Evolutionary conservation across 2,797 vertebrate genomes (phyloP).

Genomic region (Hephaestus fuliginosus): DNA sequence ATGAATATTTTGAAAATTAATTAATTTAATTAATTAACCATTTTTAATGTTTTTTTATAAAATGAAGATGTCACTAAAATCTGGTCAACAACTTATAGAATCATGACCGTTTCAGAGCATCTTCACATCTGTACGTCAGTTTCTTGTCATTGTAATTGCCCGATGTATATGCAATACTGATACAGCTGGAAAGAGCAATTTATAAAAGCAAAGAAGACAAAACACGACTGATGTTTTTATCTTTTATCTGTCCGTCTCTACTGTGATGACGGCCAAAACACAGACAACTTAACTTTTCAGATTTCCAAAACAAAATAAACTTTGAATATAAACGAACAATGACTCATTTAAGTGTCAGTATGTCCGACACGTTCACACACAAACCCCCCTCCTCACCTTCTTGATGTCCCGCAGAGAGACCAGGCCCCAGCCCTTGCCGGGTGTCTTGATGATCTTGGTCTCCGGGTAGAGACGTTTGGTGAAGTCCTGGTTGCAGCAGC

Average conservation of each 20-base stretch:
- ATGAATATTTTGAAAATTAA: not conserved
- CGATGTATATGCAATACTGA: not conserved
- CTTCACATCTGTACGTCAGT: not conserved
- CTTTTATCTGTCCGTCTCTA: not conserved
- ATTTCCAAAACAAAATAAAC: not conserved
- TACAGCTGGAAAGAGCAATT: not conserved
- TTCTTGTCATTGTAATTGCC: not conserved
- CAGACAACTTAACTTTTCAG: not conserved
- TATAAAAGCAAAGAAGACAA: not conserved
- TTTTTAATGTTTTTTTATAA: no score
- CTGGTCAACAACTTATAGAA: not conserved
- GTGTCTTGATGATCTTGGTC: slow-evolving; percentile 95
- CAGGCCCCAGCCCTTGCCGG: slow-evolving; percentile 97
- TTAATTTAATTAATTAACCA: no score
- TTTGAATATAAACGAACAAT: no score
- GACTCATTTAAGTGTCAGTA: no score
- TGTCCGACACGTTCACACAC: no score
- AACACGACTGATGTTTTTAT: not conserved
- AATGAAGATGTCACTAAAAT: not conserved
- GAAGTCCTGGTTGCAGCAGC: slow-evolving; percentile 98
- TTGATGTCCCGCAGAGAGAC: slow-evolving; percentile 94
- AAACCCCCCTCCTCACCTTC: slow-evolving; percentile 86
- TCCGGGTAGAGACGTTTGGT: slow-evolving; percentile 97
- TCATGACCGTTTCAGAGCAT: not conserved
- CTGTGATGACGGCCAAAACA: not conserved